Percentiles rank a stretch among this genome's conserved stretches.
Evolutionary conservation across 2,113 vertebrate genomes (phyloP).

Genomic region (Vidua macroura): DNA sequence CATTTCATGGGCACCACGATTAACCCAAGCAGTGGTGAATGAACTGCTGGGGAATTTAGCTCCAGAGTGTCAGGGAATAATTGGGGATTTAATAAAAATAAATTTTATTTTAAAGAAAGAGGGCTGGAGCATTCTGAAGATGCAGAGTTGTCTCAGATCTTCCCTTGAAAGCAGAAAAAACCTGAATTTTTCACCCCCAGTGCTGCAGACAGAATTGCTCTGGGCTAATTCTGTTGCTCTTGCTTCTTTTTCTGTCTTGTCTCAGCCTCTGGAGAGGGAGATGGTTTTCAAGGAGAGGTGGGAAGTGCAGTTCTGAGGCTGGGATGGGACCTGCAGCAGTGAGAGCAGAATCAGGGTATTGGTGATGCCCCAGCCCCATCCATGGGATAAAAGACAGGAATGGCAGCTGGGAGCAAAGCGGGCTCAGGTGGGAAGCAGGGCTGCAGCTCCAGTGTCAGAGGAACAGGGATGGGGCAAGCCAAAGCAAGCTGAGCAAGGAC

Average conservation of each 20-base stretch:
- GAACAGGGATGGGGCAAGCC: not conserved
- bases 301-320: not conserved
- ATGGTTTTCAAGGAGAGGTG: not conserved
- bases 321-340: not conserved
- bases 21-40: not conserved
- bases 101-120: not conserved
- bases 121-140: not conserved
- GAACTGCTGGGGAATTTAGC: not conserved
- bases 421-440: not conserved
- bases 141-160: not conserved
- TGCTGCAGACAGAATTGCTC: not conserved
- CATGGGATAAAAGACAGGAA: not conserved
- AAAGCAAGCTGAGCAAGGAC: not conserved
- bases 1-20: not conserved
- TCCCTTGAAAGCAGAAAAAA: not conserved
- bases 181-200: not conserved
- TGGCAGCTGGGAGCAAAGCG: not conserved
- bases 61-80: not conserved
- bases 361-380: not conserved
- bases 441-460: not conserved
- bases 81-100: not conserved
- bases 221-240: not conserved
- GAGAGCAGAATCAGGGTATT: rapidly evolving
- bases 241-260: not conserved
- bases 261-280: not conserved